Evolutionary conservation across 2,888 invertebrate genomes (phyloP), one percentile per base, ranked within the genome.

Genomic region (Chesias legatella): DNA sequence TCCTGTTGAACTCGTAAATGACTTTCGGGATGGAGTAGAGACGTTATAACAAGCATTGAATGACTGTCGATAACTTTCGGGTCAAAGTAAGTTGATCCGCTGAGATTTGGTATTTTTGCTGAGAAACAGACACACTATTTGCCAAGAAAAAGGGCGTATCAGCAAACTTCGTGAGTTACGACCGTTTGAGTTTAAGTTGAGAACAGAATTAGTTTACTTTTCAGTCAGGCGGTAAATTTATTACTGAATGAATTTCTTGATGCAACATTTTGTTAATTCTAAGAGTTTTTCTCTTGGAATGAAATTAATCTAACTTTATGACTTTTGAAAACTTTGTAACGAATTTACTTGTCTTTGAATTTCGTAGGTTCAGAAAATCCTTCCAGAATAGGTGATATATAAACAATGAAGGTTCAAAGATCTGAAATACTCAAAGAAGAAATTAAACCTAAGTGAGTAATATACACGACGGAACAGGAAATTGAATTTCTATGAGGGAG

Each of bases 301-400:
- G 43, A 36, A 40, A 52, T 60, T 69, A 67, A 67, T 68, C 70
- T 63, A 67, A 58, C 68, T 70, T 73, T 72, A 73, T 57, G 65
- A 64, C 58, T 56, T 58, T 61, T 39, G 46, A 58, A 70, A 71
- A 63, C 61, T 53, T 49, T 51, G 56, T 52, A 48, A 56, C 51
- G 53, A 54, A 61, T n/a, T 17, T 17, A 17, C 13, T 17, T 17
- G n/a, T n/a, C n/a, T n/a, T n/a, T n/a, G n/a, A n/a, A n/a, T n/a
- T n/a, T n/a, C n/a, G n/a, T n/a, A n/a, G n/a, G n/a, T n/a, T n/a
- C n/a, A n/a, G n/a, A n/a, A n/a, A n/a, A n/a, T n/a, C n/a, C n/a
- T n/a, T n/a, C n/a, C n/a, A n/a, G n/a, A n/a, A n/a, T n/a, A n/a
- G n/a, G n/a, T n/a, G n/a, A n/a, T n/a, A n/a, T n/a, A n/a, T n/a